Base-by-base conservation (phyloP, 1,140 invertebrate species). In the Idris sp. region DNA sequence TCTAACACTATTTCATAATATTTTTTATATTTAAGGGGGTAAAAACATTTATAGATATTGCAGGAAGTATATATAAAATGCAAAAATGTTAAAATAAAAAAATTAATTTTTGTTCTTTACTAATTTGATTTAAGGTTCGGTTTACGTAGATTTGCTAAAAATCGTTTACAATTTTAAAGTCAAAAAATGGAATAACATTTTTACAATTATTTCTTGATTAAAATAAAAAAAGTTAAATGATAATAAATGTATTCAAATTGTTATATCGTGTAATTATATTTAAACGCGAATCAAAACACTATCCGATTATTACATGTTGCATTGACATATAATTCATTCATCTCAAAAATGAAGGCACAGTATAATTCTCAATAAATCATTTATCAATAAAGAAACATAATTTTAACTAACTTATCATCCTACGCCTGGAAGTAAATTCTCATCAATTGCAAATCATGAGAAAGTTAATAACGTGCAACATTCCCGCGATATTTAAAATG, bases 361-460 rank as follows among this genome's bases (percentile, higher is more conserved):
- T 54, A 71, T 71, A 71, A 71, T 71, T 56, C 33, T 15, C 56
- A 43, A 71, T 71, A 61, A 71, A 71, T 71, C 67, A 71, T 56
- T 61, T 62, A 71, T 71, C 67, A 71, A 71, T 71, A 71, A 54
- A 62, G 65, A 69, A 59, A 51, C 53, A 46, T n/a, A 46, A 59
- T 54, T 40, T 43, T 36, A 44, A 28, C 64, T 53, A 68, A 68
- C 64, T 61, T 69, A 68, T 68, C 65, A 53, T 61, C 65, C 65
- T 54, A 69, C 65, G 65, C 53, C 46, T 44, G 54, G 13, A 18
- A 69, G 65, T 69, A 59, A 69, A 69, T 69, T 69, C 65, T 43
- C 64, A 68, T 68, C 64, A 68, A 68, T 68, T 58, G 64, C 64
- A 58, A 68, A 69, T 69, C 65, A 69, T 59, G 65, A 59, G 65